These are phyloP conservation scores for Neopelma chrysocephalum DNA, from an alignment of 2,797 vertebrate genomes.

Conservation along the genomic window DNA sequence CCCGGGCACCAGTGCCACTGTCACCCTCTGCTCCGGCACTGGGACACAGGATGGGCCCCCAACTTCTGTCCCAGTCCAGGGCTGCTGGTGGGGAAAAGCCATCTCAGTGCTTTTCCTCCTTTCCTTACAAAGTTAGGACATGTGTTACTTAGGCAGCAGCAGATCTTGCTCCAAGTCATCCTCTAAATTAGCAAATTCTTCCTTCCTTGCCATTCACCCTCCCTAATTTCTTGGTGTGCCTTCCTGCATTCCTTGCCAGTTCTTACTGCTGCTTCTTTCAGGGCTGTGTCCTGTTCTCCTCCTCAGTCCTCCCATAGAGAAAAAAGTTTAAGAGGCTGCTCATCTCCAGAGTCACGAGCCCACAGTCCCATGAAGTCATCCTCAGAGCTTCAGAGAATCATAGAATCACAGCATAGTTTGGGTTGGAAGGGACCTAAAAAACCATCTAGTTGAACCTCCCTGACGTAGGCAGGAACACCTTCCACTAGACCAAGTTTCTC, in stretches of 20 bases:
- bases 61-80: not conserved
- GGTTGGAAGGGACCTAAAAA: not conserved
- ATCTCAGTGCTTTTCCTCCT: rapidly evolving
- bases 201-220: not conserved
- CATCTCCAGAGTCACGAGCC: not conserved
- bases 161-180: not conserved
- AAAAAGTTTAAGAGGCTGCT: not conserved
- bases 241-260: not conserved
- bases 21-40: not conserved
- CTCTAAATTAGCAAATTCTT: not conserved
- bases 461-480: not conserved
- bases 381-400: not conserved
- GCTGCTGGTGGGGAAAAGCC: not conserved
- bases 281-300: not conserved
- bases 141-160: not conserved
- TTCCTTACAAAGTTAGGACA: not conserved
- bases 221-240: not conserved
- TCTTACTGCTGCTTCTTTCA: not conserved
- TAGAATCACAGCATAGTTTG: not conserved
- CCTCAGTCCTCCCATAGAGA: not conserved
- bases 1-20: not conserved
- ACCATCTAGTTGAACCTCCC: not conserved
- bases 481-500: not conserved
- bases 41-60: not conserved
- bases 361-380: not conserved